These are phyloP conservation scores for Chloebia gouldiae DNA, from an alignment of 2,113 vertebrate species.

Conservation along the genomic window DNA sequence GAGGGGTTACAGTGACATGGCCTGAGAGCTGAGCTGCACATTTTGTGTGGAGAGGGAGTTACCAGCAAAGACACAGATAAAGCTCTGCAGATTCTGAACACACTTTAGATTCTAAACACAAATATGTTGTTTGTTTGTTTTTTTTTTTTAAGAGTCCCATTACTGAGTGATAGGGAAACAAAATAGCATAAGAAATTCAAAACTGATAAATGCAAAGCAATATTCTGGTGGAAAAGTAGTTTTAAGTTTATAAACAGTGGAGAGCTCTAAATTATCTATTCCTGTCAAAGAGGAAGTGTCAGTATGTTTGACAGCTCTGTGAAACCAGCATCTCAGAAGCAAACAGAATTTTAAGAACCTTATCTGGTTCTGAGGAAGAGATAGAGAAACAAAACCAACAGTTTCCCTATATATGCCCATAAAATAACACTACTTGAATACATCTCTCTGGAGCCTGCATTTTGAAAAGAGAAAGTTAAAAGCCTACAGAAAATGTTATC, in stretches of 20 bases:
- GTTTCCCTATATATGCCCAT: neutral
- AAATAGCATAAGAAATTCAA: neutral
- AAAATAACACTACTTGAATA: neutral
- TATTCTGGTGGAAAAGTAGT: neutral
- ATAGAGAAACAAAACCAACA: neutral
- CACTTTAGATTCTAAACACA: neutral
- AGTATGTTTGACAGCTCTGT: neutral
- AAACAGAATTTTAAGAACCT: neutral
- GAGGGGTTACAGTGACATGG: accelerated
- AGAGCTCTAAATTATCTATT: neutral
- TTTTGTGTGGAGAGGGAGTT: neutral
- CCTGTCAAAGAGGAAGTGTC: neutral
- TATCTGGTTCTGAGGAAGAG: neutral
- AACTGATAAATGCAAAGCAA: constrained; percentile 11
- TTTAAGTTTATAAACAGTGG: neutral
- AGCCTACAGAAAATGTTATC: neutral
- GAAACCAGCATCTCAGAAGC: neutral
- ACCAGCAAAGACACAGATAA: neutral
- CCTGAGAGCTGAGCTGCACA: neutral
- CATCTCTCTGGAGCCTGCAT: neutral
- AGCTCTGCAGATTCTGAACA: neutral
- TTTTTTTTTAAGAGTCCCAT: neutral
- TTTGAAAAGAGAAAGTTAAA: neutral
- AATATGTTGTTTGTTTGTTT: neutral
- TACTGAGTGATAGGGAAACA: neutral